Evolutionary conservation across 2,113 vertebrate genomes (phyloP), one percentile per base, ranked within the genome.

Genomic region (Mirounga angustirostris): DNA sequence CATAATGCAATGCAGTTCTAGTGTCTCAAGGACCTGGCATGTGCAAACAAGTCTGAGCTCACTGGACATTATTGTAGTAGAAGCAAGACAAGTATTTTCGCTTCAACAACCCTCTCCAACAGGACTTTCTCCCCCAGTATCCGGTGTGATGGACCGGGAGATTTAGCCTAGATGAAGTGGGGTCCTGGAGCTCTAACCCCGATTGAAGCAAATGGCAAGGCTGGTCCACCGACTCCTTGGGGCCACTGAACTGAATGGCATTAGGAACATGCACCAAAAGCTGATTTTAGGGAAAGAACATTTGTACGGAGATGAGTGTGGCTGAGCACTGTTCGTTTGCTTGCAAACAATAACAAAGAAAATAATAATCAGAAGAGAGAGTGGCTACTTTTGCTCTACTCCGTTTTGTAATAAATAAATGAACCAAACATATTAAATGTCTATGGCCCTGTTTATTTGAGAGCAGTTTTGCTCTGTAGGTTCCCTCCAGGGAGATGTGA

Each of bases 221-320:
- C 21, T 63, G 46, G 54, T 8, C 63, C n/a, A 1, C 18, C 0
- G 0, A 2, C 33, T n/a, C 71, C 3, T 56, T 59, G 16, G 8
- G 40, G 15, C 30, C 26, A 22, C 54, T 40, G 9, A 58, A 69
- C 19, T n/a, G n/a, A 61, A 46, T 26, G 33, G 12, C 11, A 11
- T 46, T 63, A 24, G 59, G 16, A 16, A 19, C 26, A 33, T 2
- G 14, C n/a, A 33, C n/a, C 16, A 2, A 36, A 36, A 63, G 13
- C 15, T 56, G 69, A 69, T 67, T 56, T 71, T 11, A 40, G 71
- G 54, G n/a, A 33, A 33, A 54, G 40, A 30, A 40, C 26, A 7
- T 40, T 61, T n/a, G 43, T 80, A 28, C 50, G 81, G 46, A 61
- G 40, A 63, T 69, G 36, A 43, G 28, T 81, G 56, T 92, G 28